These are phyloP conservation scores for Hedychridium roseum DNA, from an alignment of 2,888 invertebrate genomes.

Conservation along the genomic window DNA sequence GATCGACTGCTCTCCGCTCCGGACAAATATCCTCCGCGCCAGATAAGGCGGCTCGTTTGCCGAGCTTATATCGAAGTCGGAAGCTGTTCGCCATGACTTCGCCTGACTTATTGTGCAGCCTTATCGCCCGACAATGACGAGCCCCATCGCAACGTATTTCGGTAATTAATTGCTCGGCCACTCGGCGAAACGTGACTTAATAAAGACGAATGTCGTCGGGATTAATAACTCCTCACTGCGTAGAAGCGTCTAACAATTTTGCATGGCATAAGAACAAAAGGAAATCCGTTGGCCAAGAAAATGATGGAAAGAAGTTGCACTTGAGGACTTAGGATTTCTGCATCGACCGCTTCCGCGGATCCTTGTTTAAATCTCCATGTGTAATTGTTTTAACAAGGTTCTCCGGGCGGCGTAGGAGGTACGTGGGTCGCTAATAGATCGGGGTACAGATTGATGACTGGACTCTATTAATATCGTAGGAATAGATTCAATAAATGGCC, in stretches of 20 bases:
- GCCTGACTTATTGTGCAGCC: constrained; percentile 32
- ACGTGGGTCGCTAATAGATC: constrained; percentile 5
- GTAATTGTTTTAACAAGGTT: too few relatives aligned
- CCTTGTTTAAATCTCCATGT: too few relatives aligned
- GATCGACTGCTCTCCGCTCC: constrained; percentile 35
- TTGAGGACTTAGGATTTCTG: too few relatives aligned
- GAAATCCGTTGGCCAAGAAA: too few relatives aligned
- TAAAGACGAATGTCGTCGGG: constrained; percentile 4
- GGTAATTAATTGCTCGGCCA: too few relatives aligned
- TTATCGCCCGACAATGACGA: constrained; percentile 22
- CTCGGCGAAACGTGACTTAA: constrained; percentile 2
- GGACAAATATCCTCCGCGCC: constrained; percentile 39
- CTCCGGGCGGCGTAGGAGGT: too few relatives aligned
- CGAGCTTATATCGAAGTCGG: constrained; percentile 34
- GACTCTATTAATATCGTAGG: constrained; percentile 26
- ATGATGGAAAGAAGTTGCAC: too few relatives aligned
- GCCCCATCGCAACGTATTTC: too few relatives aligned
- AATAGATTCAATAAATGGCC: constrained; percentile 32
- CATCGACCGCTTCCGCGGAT: too few relatives aligned
- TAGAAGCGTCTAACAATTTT: too few relatives aligned
- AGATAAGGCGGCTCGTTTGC: constrained; percentile 38
- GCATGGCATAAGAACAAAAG: too few relatives aligned
- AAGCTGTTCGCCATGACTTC: constrained; percentile 32
- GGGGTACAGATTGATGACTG: constrained; percentile 28
- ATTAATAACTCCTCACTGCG: too few relatives aligned